Percentiles rank a stretch among this genome's conserved stretches.
Conservation (phyloP, 2,888 invertebrate species). For the Metopia argyrocephala region DNA sequence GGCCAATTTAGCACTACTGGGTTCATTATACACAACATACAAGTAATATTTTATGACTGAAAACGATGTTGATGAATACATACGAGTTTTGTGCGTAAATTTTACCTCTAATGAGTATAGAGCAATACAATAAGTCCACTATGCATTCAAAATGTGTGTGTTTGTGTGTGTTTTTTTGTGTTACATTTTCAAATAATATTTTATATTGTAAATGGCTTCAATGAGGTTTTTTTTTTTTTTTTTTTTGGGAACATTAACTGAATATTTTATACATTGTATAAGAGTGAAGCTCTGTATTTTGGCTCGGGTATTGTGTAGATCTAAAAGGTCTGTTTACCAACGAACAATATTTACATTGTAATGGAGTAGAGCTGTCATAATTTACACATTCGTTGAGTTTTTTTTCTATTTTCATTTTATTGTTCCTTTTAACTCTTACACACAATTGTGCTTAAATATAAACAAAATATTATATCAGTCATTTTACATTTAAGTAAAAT, state of each 20-base stretch:
- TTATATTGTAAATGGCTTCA: conserved; percentile 8
- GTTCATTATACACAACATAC: conserved; percentile 11
- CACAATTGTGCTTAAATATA: not conserved
- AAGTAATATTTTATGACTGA: too few species aligned
- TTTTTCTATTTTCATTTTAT: not conserved
- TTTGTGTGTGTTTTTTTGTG: not conserved
- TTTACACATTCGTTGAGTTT: conserved; percentile 26
- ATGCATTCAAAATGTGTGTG: not conserved
- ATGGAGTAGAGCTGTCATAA: conserved; percentile 47
- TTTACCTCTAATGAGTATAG: too few species aligned
- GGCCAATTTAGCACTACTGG: not conserved
- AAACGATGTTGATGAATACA: not conserved
- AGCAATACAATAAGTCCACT: not conserved
- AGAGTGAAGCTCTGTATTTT: not conserved
- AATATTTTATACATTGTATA: too few species aligned
- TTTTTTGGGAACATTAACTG: not conserved
- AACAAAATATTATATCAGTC: too few species aligned
- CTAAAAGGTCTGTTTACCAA: not conserved
- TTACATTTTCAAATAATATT: conserved; percentile 3
- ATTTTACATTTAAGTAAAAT: too few species aligned
- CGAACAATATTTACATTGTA: conserved; percentile 34
- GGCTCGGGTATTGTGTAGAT: not conserved
- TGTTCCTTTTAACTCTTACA: conserved; percentile 1
- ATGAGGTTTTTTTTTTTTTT: not conserved
- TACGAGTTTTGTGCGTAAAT: too few species aligned